Conservation (phyloP, 2,888 invertebrate species). For the Macaria notata region DNA sequence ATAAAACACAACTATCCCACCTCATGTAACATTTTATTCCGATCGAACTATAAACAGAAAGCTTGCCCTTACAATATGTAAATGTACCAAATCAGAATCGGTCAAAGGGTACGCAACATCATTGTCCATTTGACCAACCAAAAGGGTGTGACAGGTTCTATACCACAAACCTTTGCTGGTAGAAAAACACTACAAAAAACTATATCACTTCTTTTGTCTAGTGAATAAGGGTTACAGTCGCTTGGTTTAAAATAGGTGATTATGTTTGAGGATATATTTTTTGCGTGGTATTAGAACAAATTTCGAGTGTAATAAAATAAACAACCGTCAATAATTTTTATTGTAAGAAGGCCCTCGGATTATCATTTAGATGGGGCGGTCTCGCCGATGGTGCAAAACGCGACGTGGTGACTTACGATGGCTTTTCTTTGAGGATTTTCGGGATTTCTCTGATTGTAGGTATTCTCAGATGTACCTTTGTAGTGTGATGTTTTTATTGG, state of each 20-base stretch:
- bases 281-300: conserved; percentile 65
- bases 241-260: conserved; percentile 16
- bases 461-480: conserved; percentile 36
- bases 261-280: conserved; percentile 36
- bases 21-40: conserved; percentile 18
- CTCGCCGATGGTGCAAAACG: conserved; percentile 52
- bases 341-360: conserved; percentile 77
- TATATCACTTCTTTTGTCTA: conserved; percentile 6
- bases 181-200: conserved; percentile 21
- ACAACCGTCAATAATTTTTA: conserved; percentile 80
- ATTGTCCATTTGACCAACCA: conserved; percentile 58
- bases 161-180: conserved; percentile 19
- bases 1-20: background rate
- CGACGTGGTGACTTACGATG: conserved; percentile 64
- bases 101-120: conserved; percentile 63
- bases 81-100: conserved; percentile 58
- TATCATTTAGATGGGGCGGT: conserved; percentile 80
- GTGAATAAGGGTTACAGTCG: conserved; percentile 30
- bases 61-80: conserved; percentile 49
- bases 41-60: conserved; percentile 30
- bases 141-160: conserved; percentile 51
- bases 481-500: conserved; percentile 23
- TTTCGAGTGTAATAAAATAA: conserved; percentile 80
- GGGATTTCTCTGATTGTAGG: conserved; percentile 61
- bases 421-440: conserved; percentile 49